phyloP scores from a whole-genome alignment of 1,140 invertebrate species.

The Acromyrmex echinatior region DNA sequence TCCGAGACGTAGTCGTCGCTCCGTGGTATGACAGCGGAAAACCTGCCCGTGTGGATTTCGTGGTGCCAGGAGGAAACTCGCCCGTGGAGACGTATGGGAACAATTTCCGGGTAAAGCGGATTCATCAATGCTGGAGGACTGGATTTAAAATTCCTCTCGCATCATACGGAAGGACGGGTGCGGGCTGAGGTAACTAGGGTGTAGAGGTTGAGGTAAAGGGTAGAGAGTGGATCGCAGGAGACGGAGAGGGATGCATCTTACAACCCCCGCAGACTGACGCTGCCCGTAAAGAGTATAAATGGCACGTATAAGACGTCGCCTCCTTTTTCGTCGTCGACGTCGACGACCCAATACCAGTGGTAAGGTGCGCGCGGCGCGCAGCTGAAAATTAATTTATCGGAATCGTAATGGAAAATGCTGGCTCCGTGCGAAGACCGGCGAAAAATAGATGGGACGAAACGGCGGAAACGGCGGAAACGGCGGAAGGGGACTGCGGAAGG shows the following conservation, averaged over 20 bases:
- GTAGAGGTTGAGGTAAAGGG: conserved; percentile 47
- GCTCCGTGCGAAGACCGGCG: conserved; percentile 68
- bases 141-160: conserved; percentile 78
- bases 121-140: conserved; percentile 79
- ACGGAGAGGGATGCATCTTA: conserved; percentile 63
- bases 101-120: conserved; percentile 80
- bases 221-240: conserved; percentile 47
- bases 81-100: conserved; percentile 77
- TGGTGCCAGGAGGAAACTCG: conserved; percentile 53
- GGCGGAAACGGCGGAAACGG: conserved; percentile 29
- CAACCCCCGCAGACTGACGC: conserved; percentile 75
- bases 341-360: conserved; percentile 62
- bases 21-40: conserved; percentile 61
- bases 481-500: conserved; percentile 5
- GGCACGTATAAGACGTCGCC: conserved; percentile 75
- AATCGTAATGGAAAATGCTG: conserved; percentile 79
- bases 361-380: conserved; percentile 62
- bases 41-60: conserved; percentile 53
- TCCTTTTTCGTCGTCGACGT: conserved; percentile 51
- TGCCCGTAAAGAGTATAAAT: conserved; percentile 79
- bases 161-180: conserved; percentile 62
- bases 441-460: conserved; percentile 68
- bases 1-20: conserved; percentile 52
- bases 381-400: conserved; percentile 81
- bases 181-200: conserved; percentile 60